Base-by-base conservation (phyloP, 1,140 invertebrate species). In the Zaprionus ghesquierei region DNA sequence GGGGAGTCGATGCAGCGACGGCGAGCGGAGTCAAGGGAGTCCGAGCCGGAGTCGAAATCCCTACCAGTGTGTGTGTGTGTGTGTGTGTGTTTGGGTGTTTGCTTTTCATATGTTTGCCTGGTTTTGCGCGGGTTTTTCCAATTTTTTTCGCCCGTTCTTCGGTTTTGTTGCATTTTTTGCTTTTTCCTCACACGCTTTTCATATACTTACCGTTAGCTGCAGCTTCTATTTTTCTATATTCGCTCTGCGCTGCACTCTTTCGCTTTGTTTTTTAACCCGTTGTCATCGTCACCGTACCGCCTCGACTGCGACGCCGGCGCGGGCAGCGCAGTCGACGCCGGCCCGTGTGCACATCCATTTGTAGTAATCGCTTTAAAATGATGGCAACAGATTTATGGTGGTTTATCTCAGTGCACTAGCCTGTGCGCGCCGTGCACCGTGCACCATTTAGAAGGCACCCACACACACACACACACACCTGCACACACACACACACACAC, bases 301-400 rank as follows among this genome's bases (percentile, higher is more conserved):
- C n/a, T 66, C 35, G 35, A 41, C 33, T n/a, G 33, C 49, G 35
- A 2, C 27, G 49, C 23, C 29, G 22, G 10, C 60, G 20, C 8
- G 13, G 25, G 9, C 72, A 29, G 62, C 60, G 54, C 31, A 60
- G 35, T n/a, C 35, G n/a, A 15, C 35, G 56, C 41, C 54, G 54
- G 23, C 22, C 66, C 84, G 85, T 89, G 85, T 89, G 85, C 86
- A 89, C 84, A 89, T 89, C 85, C 84, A 89, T 89, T 89, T 89
- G 84, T 89, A 89, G 84, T 89, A 89, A 89, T 89, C 85, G 86
- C 85, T 89, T 90, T 90, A 89, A 87, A 89, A 90, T 89, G 85
- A 89, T 89, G 85, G 85, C 85, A 89, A 89, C 85, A 89, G 85
- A 89, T 89, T 89, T 89, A 89, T 89, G 84, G 85, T 89, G 85